Base-by-base conservation (phyloP, 2,797 vertebrate species). In the Lagodon rhomboides region DNA sequence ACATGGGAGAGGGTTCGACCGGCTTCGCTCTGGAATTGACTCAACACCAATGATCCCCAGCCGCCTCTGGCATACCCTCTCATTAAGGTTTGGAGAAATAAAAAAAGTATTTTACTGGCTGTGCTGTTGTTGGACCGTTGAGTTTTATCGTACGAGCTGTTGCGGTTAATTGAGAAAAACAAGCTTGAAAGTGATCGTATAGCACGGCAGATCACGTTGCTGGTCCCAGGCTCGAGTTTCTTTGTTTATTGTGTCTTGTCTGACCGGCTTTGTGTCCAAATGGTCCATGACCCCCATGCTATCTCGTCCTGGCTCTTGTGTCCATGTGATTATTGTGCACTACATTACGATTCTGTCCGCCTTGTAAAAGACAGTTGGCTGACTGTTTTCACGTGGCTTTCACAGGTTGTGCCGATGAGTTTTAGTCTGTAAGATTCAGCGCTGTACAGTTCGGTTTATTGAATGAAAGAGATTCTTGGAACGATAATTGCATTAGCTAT, bases 11-110 rank as follows among this genome's bases (percentile, higher is more conserved):
- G 78, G 90, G 61, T 86, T 80, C 84, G 80, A 81, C 69, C 66
- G 44, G 63, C 73, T 72, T 69, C 10, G 0, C 69, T 85, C 80
- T 79, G 90, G 90, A 92, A 66, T 77, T 73, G 77, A 87, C 79
- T 78, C 58, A 75, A 86, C 79, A 87, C 85, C 67, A 75, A 91
- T 91, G 89, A 91, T 66, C 77, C 80, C 59, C 65, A 85, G 90
- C 64, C 85, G 79, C 51, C 80, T 59, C 56, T 86, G 91, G 90
- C 88, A 82, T 75, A 89, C 76, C 79, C 66, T 91, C 89, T 88
- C 88, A 90, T 73, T 87, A 94, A 91, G 93, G 93, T 93, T 91
- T 86, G 87, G 17, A 53, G 8, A 38, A 38, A 16, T 9, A 20
- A 68, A 22, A 10, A 43, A 55, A 38, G 12, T 17, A 10, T 55